Conservation (phyloP, 1,140 invertebrate genomes). For the Ylistrum balloti region DNA sequence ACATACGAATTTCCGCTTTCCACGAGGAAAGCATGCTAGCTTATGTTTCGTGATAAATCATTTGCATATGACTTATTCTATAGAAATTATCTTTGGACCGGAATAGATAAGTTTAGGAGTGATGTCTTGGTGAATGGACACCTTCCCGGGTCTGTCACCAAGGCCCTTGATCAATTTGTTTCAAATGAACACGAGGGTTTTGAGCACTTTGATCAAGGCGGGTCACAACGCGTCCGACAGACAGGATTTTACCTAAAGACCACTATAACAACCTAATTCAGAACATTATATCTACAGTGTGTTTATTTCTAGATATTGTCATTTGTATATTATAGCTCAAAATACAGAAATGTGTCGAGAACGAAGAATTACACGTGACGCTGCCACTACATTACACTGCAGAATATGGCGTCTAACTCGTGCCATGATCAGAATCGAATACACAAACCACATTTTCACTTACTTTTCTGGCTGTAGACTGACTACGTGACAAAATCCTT, state of each 20-base stretch:
- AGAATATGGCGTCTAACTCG: conserved; percentile 30
- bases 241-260: neutral
- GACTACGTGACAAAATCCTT: conserved; percentile 30
- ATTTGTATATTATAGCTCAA: neutral
- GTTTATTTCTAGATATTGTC: neutral
- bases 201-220: conserved; percentile 55
- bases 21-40: conserved; percentile 51
- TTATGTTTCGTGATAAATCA: conserved; percentile 48
- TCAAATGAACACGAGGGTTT: neutral
- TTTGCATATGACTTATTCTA: conserved; percentile 46
- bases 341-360: neutral
- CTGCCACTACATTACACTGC: conserved; percentile 32
- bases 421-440: neutral
- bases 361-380: neutral
- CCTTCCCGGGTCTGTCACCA: neutral
- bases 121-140: conserved; percentile 13
- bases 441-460: conserved; percentile 51
- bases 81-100: conserved; percentile 13
- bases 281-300: neutral
- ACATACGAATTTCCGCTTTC: conserved; percentile 58
- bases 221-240: conserved; percentile 60
- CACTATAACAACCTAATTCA: neutral
- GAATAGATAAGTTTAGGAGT: neutral
- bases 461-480: conserved; percentile 54
- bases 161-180: neutral